Percentiles rank a stretch among this genome's conserved stretches.
Evolutionary conservation across 2,888 invertebrate species (phyloP).

Genomic region (Tipula unca): DNA sequence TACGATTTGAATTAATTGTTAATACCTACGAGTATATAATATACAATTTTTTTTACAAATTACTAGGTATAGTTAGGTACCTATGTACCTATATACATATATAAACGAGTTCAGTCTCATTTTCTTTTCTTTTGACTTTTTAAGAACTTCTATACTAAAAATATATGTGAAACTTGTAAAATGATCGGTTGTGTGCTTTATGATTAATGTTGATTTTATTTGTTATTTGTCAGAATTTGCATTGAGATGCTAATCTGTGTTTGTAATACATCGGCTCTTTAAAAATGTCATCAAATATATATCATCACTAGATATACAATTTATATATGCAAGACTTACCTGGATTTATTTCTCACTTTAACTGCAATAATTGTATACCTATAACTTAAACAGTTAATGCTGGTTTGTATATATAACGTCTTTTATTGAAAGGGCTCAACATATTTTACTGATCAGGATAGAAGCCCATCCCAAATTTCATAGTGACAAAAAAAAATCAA

Average conservation of each 20-base stretch:
- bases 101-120: background rate
- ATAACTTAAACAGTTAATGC: too few species aligned
- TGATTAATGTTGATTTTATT: background rate
- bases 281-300: too few species aligned
- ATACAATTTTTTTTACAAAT: background rate
- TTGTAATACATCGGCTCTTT: too few species aligned
- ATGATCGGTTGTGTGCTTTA: background rate
- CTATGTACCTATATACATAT: background rate
- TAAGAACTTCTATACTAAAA: background rate
- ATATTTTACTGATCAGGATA: too few species aligned
- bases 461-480: too few species aligned
- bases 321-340: too few species aligned
- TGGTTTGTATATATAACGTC: too few species aligned
- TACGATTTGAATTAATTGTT: background rate
- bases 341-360: too few species aligned
- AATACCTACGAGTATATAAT: background rate
- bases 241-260: background rate
- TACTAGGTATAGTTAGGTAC: background rate
- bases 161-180: background rate
- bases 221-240: background rate
- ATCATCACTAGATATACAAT: too few species aligned
- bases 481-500: too few species aligned
- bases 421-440: too few species aligned
- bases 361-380: too few species aligned
- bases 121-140: background rate